phyloP scores from a whole-genome alignment of 1,140 invertebrate species.

The Zeugodacus cucurbitae region DNA sequence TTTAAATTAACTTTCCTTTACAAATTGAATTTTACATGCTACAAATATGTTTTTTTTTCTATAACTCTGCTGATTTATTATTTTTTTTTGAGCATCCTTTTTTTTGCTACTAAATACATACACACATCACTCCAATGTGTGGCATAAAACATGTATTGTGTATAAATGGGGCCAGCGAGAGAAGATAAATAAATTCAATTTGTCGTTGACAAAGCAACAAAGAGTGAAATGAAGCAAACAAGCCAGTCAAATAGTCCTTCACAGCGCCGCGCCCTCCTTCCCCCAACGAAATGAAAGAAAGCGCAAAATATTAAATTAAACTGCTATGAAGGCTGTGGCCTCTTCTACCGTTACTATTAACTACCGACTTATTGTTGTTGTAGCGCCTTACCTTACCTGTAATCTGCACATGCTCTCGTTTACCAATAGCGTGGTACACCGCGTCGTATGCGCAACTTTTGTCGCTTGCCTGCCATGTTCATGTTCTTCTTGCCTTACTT shows the following conservation, averaged over 20 bases:
- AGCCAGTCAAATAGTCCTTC: not conserved
- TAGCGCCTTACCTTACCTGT: not conserved
- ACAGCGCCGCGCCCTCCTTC: not conserved
- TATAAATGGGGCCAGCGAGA: not conserved
- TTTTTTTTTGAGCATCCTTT: not conserved
- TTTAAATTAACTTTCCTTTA: not conserved
- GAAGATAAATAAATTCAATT: conserved; percentile 27
- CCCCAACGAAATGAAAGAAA: not conserved
- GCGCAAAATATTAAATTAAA: conserved; percentile 15
- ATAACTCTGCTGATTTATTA: not conserved
- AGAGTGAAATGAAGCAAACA: conserved; percentile 28
- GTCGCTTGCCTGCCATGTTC: not conserved
- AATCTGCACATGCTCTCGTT: not conserved
- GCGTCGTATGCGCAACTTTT: conserved; percentile 18
- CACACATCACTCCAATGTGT: not conserved
- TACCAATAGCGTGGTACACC: not conserved
- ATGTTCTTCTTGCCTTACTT: not conserved
- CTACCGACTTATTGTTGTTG: not conserved
- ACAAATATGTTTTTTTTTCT: not conserved
- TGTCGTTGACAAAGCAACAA: not conserved
- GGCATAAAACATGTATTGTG: not conserved
- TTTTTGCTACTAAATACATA: not conserved
- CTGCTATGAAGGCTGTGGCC: not conserved
- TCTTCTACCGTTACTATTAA: not conserved
- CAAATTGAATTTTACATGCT: not conserved